Evolutionary conservation across 2,797 vertebrate species (phyloP).

Genomic region (Urocyon cinereoargenteus): DNA sequence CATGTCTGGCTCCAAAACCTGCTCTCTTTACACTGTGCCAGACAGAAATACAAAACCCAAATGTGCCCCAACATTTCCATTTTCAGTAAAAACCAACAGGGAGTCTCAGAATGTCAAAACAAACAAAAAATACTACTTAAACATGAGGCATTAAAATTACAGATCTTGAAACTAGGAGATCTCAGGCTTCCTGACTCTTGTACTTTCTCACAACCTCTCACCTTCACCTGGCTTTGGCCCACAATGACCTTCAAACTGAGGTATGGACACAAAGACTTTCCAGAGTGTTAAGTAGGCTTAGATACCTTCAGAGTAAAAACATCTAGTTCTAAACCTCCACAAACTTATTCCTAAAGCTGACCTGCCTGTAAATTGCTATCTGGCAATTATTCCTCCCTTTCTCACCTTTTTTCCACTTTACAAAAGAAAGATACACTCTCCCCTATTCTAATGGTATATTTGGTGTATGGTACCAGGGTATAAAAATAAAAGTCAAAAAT

Average conservation of each 20-base stretch:
- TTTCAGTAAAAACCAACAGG: background rate
- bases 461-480: background rate
- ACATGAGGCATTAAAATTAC: background rate
- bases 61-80: background rate
- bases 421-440: background rate
- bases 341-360: background rate
- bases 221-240: background rate
- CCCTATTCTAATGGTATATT: background rate
- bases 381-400: background rate
- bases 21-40: background rate
- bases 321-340: background rate
- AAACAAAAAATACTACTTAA: constrained; percentile 20
- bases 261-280: background rate
- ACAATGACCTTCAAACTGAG: background rate
- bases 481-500: background rate
- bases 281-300: background rate
- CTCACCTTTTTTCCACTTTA: background rate
- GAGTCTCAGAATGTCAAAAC: background rate
- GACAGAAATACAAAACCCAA: background rate
- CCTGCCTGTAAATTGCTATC: background rate
- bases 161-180: background rate
- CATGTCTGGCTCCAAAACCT: background rate
- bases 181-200: background rate
- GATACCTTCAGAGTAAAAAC: background rate
- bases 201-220: background rate